A percentile compares a stretch with the other conserved stretches of the same genome.
Conservation (phyloP, 2,113 vertebrate species). For the Dryoscopus gambensis region DNA sequence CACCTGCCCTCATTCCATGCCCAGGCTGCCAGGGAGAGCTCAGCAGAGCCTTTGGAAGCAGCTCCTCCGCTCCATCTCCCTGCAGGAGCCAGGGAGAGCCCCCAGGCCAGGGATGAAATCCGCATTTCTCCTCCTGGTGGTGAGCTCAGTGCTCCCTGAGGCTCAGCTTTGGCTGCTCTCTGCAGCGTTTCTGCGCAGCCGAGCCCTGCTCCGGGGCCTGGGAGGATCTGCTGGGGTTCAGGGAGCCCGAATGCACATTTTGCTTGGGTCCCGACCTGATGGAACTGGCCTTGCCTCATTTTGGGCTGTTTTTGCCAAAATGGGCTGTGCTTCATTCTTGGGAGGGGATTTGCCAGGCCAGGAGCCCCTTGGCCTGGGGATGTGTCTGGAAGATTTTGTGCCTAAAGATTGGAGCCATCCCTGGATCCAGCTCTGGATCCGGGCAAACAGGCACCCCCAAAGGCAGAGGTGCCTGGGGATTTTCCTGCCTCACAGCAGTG, state of each 20-base stretch:
- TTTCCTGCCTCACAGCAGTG: neutral
- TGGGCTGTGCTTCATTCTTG: neutral
- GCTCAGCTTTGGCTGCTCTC: neutral
- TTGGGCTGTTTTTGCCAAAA: neutral
- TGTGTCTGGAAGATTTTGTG: neutral
- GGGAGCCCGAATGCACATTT: rapidly evolving
- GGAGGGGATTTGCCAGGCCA: neutral
- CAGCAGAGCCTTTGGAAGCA: neutral
- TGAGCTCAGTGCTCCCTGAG: neutral
- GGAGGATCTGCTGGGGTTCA: neutral
- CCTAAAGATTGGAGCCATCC: neutral
- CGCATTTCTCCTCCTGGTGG: neutral
- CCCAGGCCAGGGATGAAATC: neutral
- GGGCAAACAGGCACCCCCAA: neutral
- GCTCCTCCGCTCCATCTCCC: neutral
- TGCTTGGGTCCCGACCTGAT: neutral
- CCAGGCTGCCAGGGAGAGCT: neutral
- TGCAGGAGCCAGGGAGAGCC: neutral
- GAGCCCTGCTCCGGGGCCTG: rapidly evolving
- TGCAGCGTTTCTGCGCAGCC: rapidly evolving
- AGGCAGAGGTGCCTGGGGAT: neutral
- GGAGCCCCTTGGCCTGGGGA: neutral
- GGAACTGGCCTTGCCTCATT: rapidly evolving
- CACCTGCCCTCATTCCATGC: neutral
- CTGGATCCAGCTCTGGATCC: neutral